A percentile compares a stretch with the other conserved stretches of the same genome.
Conservation (phyloP, 1,140 invertebrate genomes). For the Drosophila navojoa region DNA sequence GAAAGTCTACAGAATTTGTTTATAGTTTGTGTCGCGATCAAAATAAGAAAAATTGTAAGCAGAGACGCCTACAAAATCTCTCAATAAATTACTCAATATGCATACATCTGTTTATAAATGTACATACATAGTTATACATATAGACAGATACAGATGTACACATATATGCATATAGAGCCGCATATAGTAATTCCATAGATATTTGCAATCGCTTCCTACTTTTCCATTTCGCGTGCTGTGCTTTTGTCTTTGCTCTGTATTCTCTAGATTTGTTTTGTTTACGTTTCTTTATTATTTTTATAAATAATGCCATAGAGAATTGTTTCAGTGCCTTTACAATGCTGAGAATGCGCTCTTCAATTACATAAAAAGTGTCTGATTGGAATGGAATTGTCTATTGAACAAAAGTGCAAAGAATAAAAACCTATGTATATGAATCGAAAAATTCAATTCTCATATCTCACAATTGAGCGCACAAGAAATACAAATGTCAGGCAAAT, state of each 20-base stretch:
- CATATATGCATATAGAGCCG: no score
- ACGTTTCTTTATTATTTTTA: background rate
- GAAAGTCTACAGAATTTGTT: constrained; percentile 17
- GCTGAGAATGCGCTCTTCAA: constrained; percentile 30
- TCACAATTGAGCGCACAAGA: no score
- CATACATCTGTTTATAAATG: background rate
- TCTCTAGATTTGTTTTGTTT: constrained; percentile 24
- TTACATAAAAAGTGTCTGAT: constrained; percentile 13
- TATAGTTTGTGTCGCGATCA: constrained; percentile 8
- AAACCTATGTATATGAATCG: no score
- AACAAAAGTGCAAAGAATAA: constrained; percentile 1
- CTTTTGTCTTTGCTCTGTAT: constrained; percentile 26
- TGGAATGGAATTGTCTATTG: constrained; percentile 8
- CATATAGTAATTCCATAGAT: constrained; percentile 14
- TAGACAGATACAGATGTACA: background rate
- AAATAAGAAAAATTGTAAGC: constrained; percentile 29
- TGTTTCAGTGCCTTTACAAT: constrained; percentile 31
- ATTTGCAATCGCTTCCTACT: constrained; percentile 50
- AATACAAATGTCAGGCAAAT: no score
- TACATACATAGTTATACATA: background rate
- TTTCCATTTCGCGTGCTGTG: constrained; percentile 49
- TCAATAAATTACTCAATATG: constrained; percentile 1
- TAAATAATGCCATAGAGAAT: constrained; percentile 17
- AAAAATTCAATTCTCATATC: background rate
- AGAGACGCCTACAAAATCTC: background rate